These are phyloP conservation scores for Drosophila dunni DNA, from an alignment of 1,140 invertebrate genomes.

Conservation along the genomic window DNA sequence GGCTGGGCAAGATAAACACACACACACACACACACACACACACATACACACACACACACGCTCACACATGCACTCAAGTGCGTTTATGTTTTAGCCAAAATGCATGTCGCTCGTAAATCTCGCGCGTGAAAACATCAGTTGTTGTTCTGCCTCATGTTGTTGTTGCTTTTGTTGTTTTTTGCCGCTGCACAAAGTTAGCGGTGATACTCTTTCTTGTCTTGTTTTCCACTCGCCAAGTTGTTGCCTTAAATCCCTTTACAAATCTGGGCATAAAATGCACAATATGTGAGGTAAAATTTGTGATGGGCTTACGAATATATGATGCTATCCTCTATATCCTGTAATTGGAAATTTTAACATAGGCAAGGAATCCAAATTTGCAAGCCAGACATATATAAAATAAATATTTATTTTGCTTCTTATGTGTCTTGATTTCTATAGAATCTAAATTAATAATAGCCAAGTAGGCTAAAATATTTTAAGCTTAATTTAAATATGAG, in stretches of 20 bases:
- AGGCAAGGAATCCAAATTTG: no score
- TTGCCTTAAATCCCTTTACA: slow-evolving; percentile 42
- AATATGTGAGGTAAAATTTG: slow-evolving; percentile 29
- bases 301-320: neutral
- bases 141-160: slow-evolving; percentile 40
- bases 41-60: slow-evolving; percentile 12
- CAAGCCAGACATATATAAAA: no score
- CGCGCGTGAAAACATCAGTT: slow-evolving; percentile 78
- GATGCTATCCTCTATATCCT: neutral
- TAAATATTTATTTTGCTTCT: no score
- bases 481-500: no score
- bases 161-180: slow-evolving; percentile 33
- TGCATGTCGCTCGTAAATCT: slow-evolving; percentile 77
- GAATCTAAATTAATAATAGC: no score
- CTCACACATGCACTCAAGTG: slow-evolving; percentile 45
- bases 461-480: no score
- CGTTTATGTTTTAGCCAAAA: slow-evolving; percentile 75
- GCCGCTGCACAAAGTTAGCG: slow-evolving; percentile 31
- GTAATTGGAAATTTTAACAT: slow-evolving; percentile 6
- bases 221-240: slow-evolving; percentile 2
- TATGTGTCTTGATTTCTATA: no score
- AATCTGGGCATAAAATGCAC: slow-evolving; percentile 46
- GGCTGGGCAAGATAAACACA: slow-evolving; percentile 69
- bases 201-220: neutral
- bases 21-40: slow-evolving; percentile 55